phyloP scores from a whole-genome alignment of 2,888 invertebrate species.

The Microplitis manilae region DNA sequence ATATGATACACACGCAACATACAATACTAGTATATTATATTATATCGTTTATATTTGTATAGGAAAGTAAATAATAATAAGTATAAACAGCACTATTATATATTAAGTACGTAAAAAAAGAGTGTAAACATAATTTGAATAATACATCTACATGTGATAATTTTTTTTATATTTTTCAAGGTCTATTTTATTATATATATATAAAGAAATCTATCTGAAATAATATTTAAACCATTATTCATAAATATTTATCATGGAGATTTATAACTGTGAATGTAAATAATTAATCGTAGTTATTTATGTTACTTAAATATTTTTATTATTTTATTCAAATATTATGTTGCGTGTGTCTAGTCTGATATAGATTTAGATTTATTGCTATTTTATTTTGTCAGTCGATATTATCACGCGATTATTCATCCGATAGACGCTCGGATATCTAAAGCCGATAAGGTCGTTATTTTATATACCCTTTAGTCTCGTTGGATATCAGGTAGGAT shows the following conservation, averaged over 20 bases:
- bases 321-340: background rate
- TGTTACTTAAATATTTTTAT: background rate
- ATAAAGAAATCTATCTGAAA: background rate
- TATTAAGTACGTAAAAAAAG: background rate
- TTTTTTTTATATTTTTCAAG: background rate
- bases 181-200: background rate
- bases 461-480: conserved; percentile 30
- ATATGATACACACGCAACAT: background rate
- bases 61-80: conserved; percentile 10
- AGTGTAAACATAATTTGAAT: background rate
- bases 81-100: background rate
- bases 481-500: background rate
- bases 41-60: background rate
- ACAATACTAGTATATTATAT: background rate
- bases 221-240: background rate
- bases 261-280: background rate
- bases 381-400: conserved; percentile 28
- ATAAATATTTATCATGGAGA: background rate
- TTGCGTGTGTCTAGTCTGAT: no score
- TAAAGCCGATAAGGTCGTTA: conserved; percentile 49
- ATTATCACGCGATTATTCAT: conserved; percentile 46
- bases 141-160: background rate
- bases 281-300: background rate
- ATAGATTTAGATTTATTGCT: background rate
- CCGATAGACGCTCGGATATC: conserved; percentile 47